Evolutionary conservation across 2,888 invertebrate species (phyloP), one percentile per base, ranked within the genome.

Genomic region (Germaria angustata): DNA sequence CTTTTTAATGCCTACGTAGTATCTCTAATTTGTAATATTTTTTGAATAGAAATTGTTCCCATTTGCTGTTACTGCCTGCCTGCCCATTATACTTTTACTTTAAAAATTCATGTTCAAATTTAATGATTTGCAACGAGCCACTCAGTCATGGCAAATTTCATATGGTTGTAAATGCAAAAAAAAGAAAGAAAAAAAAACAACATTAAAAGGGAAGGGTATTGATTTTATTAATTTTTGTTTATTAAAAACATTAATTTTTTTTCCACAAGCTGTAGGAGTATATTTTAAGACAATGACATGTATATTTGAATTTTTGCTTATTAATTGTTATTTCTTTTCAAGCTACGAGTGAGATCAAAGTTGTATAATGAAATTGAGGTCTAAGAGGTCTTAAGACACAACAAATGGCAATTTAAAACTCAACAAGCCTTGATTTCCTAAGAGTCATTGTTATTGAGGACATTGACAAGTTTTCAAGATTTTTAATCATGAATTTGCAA

Each of bases 381-480:
- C 55, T 55, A 41, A 55, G 69, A 13, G n/a, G n/a, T 49, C 49
- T 8, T 34, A 51, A 24, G 3, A 11, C 4, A 32, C 13, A 51
- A 17, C 1, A 32, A 9, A 15, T 0, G 17, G 2, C 28, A 46
- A 32, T 39, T 32, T 17, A 17, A 17, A 41, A 39, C n/a, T 36
- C 28, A 39, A 13, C 17, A 68, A 68, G 28, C 22, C 1, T 46
- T 5, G 2, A 44, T n/a, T 55, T 55, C 3, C 28, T 8, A 7
- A 41, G n/a, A 68, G 28, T 53, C 68, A 68, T 68, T 41, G 39
- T 39, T 39, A 39, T 53, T 68, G 11, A 24, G 36, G 15, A 28
- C 15, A 15, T 68, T 68, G 13, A n/a, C 15, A 3, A 55, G 1
- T 24, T 39, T 51, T 9, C 41, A 22, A 20, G 17, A 17, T 53